These are phyloP conservation scores for Euplagia quadripunctaria DNA, from an alignment of 2,888 invertebrate genomes.

Conservation along the genomic window DNA sequence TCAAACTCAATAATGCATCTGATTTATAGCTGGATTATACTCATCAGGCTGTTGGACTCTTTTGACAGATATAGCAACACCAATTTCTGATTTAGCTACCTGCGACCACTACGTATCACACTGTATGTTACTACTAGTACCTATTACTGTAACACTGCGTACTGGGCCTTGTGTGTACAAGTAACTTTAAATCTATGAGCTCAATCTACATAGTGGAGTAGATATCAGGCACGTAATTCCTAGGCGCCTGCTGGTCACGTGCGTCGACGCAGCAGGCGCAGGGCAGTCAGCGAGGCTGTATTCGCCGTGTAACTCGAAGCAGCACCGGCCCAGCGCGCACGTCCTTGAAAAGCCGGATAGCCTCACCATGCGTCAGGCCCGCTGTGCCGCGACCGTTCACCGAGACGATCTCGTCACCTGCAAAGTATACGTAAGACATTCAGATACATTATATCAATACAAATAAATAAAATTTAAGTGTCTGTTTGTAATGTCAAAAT, in stretches of 20 bases:
- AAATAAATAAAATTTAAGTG: too few species aligned
- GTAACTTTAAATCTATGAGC: not conserved
- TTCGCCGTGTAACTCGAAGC: conserved; percentile 89
- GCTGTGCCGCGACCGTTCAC: conserved; percentile 93
- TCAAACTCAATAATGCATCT: not conserved
- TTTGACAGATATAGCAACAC: not conserved
- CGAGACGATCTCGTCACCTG: conserved; percentile 94
- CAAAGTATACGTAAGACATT: conserved; percentile 53
- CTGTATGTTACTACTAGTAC: not conserved
- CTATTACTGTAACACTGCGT: not conserved
- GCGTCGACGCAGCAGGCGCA: conserved; percentile 82
- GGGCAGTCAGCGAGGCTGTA: conserved; percentile 82
- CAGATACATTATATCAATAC: not conserved
- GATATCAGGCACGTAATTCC: conserved; percentile 54
- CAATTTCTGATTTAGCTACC: not conserved
- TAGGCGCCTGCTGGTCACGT: conserved; percentile 75
- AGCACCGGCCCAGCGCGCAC: conserved; percentile 92
- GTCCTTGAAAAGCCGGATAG: conserved; percentile 92
- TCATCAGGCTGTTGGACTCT: not conserved
- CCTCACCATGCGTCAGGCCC: conserved; percentile 93
- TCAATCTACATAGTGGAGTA: conserved; percentile 72
- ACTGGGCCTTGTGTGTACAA: not conserved
- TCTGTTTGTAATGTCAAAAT: too few species aligned
- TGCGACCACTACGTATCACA: not conserved
- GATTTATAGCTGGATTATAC: too few species aligned